These are phyloP conservation scores for Delphinus delphis DNA, from an alignment of 2,113 vertebrate species.

Conservation along the genomic window DNA sequence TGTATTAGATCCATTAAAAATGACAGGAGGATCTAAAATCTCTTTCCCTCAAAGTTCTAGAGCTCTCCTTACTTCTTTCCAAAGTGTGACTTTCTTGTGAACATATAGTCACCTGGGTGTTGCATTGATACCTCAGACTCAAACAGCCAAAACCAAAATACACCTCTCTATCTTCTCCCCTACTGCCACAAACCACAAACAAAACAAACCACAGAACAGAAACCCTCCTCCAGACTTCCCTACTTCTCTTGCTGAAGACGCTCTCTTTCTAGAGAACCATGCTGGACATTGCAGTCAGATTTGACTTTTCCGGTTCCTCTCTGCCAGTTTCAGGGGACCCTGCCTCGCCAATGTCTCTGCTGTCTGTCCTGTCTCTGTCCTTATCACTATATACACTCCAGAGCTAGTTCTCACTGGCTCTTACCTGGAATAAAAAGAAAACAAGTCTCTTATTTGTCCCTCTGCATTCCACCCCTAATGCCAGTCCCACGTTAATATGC, in stretches of 20 bases:
- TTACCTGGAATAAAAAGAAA: background rate
- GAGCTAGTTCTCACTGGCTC: background rate
- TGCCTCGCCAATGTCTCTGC: background rate
- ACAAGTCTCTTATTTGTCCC: background rate
- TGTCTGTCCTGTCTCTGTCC: background rate
- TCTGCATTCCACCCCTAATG: background rate
- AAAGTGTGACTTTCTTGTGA: background rate
- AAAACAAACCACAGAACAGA: background rate
- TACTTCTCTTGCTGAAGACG: background rate
- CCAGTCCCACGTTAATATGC: background rate
- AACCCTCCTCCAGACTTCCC: background rate
- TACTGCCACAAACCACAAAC: background rate
- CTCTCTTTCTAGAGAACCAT: background rate
- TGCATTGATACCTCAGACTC: background rate
- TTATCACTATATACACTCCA: background rate
- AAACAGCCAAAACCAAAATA: background rate
- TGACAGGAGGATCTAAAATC: background rate
- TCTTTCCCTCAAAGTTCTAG: background rate
- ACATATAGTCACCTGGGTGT: fast-evolving
- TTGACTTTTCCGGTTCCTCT: background rate
- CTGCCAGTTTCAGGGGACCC: too few relatives aligned
- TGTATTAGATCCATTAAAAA: background rate
- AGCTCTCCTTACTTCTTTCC: background rate
- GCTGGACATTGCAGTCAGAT: background rate
- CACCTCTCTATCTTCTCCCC: background rate